phyloP scores from a whole-genome alignment of 2,113 vertebrate species.

The Numenius arquata region DNA sequence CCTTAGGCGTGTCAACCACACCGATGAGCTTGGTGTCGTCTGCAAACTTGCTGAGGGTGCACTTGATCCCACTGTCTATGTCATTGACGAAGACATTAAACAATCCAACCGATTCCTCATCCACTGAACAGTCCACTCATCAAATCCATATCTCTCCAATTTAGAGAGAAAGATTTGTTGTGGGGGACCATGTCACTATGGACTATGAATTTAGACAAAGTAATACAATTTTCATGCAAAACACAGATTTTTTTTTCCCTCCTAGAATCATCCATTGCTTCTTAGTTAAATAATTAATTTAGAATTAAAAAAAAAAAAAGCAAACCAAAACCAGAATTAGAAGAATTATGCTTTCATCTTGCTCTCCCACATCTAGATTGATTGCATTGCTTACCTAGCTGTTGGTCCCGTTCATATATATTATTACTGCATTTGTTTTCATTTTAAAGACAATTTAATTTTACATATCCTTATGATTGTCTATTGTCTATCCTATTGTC shows the following conservation, averaged over 20 bases:
- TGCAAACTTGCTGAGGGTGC: background rate
- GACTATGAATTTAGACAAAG: background rate
- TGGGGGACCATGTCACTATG: background rate
- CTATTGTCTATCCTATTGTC: too few relatives aligned
- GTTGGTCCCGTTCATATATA: background rate
- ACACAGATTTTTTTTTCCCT: background rate
- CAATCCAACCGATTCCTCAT: background rate
- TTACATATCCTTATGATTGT: background rate
- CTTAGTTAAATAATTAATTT: background rate
- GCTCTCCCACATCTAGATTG: background rate
- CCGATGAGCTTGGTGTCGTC: background rate
- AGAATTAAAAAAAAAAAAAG: background rate
- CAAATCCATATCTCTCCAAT: background rate
- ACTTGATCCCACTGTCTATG: background rate
- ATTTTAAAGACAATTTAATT: background rate
- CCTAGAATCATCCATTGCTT: background rate
- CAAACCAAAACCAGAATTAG: background rate
- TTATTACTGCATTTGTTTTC: background rate
- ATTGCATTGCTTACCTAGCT: background rate
- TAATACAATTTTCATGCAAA: background rate
- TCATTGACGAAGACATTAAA: background rate
- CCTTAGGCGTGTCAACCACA: background rate
- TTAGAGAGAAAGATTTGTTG: background rate
- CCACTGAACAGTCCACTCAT: background rate
- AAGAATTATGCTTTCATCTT: background rate